Conservation (phyloP, 1,140 invertebrate species). For the Scaptomyza graminum region DNA sequence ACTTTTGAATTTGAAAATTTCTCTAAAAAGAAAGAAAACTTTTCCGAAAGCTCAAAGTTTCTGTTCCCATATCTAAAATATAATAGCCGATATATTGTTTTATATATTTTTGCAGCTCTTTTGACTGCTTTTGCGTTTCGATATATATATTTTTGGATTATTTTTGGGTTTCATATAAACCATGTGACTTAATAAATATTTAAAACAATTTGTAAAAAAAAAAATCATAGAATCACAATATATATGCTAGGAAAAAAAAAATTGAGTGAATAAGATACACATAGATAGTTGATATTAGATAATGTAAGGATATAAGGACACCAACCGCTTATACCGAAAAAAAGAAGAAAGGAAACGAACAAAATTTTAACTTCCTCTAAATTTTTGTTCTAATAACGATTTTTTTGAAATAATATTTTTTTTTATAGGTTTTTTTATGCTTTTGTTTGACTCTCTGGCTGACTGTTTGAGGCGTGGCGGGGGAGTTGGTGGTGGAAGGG, state of each 20-base stretch:
- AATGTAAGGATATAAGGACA: conserved; percentile 48
- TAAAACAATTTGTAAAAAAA: conserved; percentile 37
- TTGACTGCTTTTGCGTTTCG: conserved; percentile 59
- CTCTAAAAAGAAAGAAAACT: no score
- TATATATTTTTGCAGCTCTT: conserved; percentile 62
- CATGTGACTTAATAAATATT: conserved; percentile 78
- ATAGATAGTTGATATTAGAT: conserved; percentile 23
- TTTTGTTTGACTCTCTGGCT: conserved; percentile 68
- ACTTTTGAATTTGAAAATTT: no score
- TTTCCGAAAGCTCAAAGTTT: no score
- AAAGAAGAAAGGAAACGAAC: conserved; percentile 24
- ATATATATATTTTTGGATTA: conserved; percentile 64
- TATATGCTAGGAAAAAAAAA: conserved; percentile 47
- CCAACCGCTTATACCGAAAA: conserved; percentile 61
- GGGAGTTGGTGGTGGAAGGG: conserved; percentile 4
- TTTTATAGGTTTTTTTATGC: background rate
- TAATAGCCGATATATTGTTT: background rate
- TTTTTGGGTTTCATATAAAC: conserved; percentile 79
- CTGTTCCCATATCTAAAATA: background rate
- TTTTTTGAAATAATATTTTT: background rate
- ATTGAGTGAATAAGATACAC: conserved; percentile 12
- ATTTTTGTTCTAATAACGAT: background rate
- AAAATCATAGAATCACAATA: conserved; percentile 64
- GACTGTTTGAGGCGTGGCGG: conserved; percentile 10
- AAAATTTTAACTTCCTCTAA: conserved; percentile 33